Evolutionary conservation across 2,888 invertebrate genomes (phyloP).

Genomic region (Tenthredo notha): DNA sequence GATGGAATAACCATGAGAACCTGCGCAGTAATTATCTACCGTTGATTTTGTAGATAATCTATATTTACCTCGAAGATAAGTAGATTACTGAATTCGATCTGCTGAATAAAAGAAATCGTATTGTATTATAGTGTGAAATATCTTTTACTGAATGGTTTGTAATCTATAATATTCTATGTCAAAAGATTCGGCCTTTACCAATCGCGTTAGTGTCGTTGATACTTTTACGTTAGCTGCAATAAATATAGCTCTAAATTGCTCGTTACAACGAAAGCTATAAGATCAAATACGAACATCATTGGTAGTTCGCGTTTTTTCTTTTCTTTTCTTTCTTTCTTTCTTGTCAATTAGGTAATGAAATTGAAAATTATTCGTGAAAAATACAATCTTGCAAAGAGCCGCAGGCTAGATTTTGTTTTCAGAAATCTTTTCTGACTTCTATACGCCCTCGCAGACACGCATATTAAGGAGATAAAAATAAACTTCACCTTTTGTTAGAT

Average conservation of each 20-base stretch:
- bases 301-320: background rate
- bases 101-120: too few relatives aligned
- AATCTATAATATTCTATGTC: background rate
- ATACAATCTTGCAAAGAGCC: background rate
- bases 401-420: background rate
- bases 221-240: background rate
- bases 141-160: background rate
- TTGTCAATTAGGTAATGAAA: background rate
- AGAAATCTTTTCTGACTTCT: background rate
- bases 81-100: background rate
- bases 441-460: background rate
- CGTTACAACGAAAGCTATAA: background rate
- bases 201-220: background rate
- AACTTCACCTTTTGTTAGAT: background rate
- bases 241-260: background rate
- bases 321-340: too few relatives aligned
- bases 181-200: background rate
- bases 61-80: background rate
- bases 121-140: background rate
- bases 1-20: background rate
- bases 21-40: background rate
- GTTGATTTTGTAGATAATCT: background rate
- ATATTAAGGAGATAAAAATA: slow-evolving; percentile 5
- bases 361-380: background rate
- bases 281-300: background rate